phyloP scores from a whole-genome alignment of 2,113 vertebrate genomes.

The Phoxinus phoxinus region DNA sequence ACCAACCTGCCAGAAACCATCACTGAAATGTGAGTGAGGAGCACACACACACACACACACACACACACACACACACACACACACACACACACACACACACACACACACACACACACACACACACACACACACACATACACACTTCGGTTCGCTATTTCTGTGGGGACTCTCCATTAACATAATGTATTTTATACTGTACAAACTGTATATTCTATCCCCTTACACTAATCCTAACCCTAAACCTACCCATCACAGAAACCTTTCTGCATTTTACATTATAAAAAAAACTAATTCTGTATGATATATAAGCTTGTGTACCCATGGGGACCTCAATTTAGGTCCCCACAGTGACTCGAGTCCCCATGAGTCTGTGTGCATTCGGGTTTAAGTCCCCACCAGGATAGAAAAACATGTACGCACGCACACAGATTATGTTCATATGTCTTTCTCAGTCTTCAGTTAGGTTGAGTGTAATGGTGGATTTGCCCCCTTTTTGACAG shows the following conservation, averaged over 20 bases:
- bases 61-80: background rate
- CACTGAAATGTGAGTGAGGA: conserved; percentile 91
- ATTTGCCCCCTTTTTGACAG: background rate
- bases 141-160: background rate
- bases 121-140: background rate
- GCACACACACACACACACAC: conserved; percentile 1
- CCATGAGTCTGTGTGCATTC: too few species aligned
- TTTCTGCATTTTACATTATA: too few species aligned
- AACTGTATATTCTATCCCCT: too few species aligned
- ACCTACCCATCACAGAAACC: too few species aligned
- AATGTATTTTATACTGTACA: too few species aligned
- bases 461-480: background rate
- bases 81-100: background rate
- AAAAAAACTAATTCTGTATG: too few species aligned
- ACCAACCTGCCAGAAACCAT: conserved; percentile 97
- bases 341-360: too few species aligned
- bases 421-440: background rate
- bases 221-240: too few species aligned
- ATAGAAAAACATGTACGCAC: too few species aligned
- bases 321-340: too few species aligned
- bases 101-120: background rate
- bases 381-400: too few species aligned
- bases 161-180: background rate
- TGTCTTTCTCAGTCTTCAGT: background rate
- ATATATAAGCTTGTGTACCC: too few species aligned